Percentiles rank a stretch among this genome's conserved stretches.
Evolutionary conservation across 2,888 invertebrate genomes (phyloP).

Genomic region (Pseudococcus viburni): DNA sequence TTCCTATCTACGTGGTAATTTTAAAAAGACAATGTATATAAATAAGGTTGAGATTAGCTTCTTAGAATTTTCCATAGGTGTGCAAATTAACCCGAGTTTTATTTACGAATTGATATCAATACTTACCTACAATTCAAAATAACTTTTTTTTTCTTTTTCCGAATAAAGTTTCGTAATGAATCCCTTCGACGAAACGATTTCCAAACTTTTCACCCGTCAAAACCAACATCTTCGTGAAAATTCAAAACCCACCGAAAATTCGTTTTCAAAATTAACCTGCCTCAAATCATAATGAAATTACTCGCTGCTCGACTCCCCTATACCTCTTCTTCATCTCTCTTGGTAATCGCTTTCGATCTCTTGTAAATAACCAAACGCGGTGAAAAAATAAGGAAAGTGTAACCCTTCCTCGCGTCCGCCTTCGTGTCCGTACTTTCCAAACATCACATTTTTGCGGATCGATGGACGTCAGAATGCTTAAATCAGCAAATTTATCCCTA

Average conservation of each 20-base stretch:
- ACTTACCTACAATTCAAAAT: neutral
- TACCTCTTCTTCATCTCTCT: neutral
- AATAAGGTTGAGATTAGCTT: neutral
- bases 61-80: neutral
- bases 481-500: slow-evolving; percentile 37
- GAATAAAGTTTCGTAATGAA: neutral
- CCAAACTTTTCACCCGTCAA: neutral
- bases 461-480: slow-evolving; percentile 55
- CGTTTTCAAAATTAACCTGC: neutral
- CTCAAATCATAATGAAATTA: neutral
- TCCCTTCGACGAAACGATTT: neutral
- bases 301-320: neutral
- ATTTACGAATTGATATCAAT: too few species aligned
- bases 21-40: neutral
- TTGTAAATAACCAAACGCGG: neutral
- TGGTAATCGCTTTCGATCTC: neutral
- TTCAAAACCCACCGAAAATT: neutral
- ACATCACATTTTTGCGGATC: slow-evolving; percentile 49
- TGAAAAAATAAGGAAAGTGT: neutral
- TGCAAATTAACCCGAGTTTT: neutral
- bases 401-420: neutral
- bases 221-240: neutral
- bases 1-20: neutral
- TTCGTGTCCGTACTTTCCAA: slow-evolving; percentile 15
- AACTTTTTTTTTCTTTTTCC: neutral